Evolutionary conservation across 1,140 invertebrate species (phyloP), one percentile per base, ranked within the genome.

Genomic region (Samia ricini): DNA sequence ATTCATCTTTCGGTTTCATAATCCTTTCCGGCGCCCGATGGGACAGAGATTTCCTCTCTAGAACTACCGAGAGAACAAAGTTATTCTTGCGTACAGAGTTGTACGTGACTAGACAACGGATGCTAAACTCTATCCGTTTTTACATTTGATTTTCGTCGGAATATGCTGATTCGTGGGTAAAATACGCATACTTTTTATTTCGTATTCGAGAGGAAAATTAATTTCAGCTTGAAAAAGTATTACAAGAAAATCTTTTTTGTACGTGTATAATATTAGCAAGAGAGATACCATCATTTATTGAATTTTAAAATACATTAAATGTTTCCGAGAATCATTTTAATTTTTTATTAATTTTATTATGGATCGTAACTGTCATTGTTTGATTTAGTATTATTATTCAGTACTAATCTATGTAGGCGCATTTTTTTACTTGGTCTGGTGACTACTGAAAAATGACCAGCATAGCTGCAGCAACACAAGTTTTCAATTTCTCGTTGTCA

Each of bases 91-190:
- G 64, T 60, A 24, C 42, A 64, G 33, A 55, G 62, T 29, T 4
- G 64, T 23, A 67, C 69, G 69, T 71, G 69, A 71, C 64, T 64
- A 55, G 64, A 61, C 56, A 58, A 61, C 61, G 50, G 57, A 61
- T 56, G 36, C 60, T 51, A 64, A 63, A 63, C 20, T 63, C 54
- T 50, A 12, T 24, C 33, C 58, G 55, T 64, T 68, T 68, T 68
- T 60, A 68, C 58, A 61, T 68, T 60, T 66, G 64, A 62, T 56
- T 63, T 21, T 52, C 64, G 60, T 59, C 22, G 33, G 56, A 20
- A 61, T 58, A 26, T 49, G 49, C 2, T 50, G 55, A 54, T 62
- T 66, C 61, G 59, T 61, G 55, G 49, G 58, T 59, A 23, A 54
- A 62, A 66, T 62, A 62, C 56, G 26, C 33, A 42, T 42, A 42